These are phyloP conservation scores for Furnarius figulus DNA, from an alignment of 2,113 vertebrate genomes.

Conservation along the genomic window DNA sequence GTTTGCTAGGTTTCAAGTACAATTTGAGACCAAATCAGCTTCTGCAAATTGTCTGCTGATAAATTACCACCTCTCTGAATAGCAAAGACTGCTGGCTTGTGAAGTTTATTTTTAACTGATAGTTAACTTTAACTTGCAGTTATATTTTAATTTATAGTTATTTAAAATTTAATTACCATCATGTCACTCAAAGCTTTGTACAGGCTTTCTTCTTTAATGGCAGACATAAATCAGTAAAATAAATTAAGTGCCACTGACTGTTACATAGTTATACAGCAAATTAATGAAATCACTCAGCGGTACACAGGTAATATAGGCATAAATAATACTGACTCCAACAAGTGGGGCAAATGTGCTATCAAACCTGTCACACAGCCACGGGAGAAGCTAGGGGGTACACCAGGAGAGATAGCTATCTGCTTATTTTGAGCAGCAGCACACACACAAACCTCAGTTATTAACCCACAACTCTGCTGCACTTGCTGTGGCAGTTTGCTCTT, in stretches of 20 bases:
- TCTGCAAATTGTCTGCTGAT: slow-evolving; percentile 10
- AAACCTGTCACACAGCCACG: not conserved
- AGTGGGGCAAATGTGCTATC: not conserved
- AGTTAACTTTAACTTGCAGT: slow-evolving; percentile 61
- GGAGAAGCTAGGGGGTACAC: not conserved
- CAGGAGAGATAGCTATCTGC: not conserved
- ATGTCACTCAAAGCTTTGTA: slow-evolving; percentile 54
- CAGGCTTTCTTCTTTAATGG: slow-evolving; percentile 35
- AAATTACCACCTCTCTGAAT: slow-evolving; percentile 44
- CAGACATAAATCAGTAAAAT: slow-evolving; percentile 63
- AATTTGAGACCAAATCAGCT: not conserved
- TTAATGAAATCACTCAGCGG: slow-evolving; percentile 59
- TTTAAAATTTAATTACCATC: slow-evolving; percentile 67
- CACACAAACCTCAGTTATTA: not conserved
- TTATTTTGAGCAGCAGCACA: not conserved
- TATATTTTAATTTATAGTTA: slow-evolving; percentile 67
- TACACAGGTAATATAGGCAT: slow-evolving; percentile 34
- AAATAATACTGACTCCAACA: slow-evolving; percentile 50
- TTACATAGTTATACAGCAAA: slow-evolving; percentile 45
- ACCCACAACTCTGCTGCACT: not conserved
- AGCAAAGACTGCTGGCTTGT: slow-evolving; percentile 28
- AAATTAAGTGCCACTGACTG: slow-evolving; percentile 63
- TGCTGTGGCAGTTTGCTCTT: not conserved
- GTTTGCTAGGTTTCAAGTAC: not conserved
- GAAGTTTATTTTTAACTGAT: slow-evolving; percentile 68